Base-by-base conservation (phyloP, 2,888 invertebrate genomes). In the Agrotis ipsilon region DNA sequence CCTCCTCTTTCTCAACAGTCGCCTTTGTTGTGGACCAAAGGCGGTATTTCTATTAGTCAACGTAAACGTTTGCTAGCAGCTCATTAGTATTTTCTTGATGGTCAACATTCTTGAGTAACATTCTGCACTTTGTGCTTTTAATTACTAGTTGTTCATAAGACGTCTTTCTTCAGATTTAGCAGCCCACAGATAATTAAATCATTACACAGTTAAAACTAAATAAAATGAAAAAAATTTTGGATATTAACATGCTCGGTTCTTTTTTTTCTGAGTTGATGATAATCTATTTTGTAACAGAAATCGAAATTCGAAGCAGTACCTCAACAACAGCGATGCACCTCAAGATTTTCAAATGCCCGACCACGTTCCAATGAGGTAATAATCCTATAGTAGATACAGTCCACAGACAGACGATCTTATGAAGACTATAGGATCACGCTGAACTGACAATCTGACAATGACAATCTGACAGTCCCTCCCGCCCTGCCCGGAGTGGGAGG, bases 341-440 rank as follows among this genome's bases (percentile, higher is more conserved):
- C 60, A 4, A 84, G 76, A 64, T 77, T 71, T 24, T 3, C 72
- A 14, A 39, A 7, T 32, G 54, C 61, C 16, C 78, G 85, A 14
- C 75, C 84, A 14, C 83, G 81, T 51, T 77, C 80, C 6, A 81
- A 81, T 58, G 89, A 90, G 76, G 90, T 90, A 24, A 61, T 27
- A 52, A 49, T 49, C 32, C 16, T 32, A 21, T 48, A 48, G 13
- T 14, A 24, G 24, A 32, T 1, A 32, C 32, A 6, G 32, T 32
- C 7, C 32, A 32, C 32, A 32, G 32, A 32, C 32, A 32, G 32
- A 32, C 32, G 32, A 32, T 32, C 32, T 32, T 7, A 32, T 32
- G 32, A 32, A 32, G 32, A 32, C 6, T 7, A 32, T 1, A 32
- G 6, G 32, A 32, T 32, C 6, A 32, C 32, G n/a, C n/a, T n/a